phyloP scores from a whole-genome alignment of 1,140 invertebrate species.

The Lutraria rhynchaena region DNA sequence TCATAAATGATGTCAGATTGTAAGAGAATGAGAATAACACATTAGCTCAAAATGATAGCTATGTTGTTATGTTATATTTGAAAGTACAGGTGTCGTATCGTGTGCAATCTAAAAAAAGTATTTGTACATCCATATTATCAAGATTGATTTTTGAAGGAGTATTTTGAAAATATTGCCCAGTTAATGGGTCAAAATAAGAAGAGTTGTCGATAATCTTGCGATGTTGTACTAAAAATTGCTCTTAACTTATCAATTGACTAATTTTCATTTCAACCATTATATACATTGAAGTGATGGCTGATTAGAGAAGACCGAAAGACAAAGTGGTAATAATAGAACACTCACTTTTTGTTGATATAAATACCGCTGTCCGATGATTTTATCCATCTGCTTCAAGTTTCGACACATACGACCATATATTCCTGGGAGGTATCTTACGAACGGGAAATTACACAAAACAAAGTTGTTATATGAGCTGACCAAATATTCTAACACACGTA shows the following conservation, averaged over 20 bases:
- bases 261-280: neutral
- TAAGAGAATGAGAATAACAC: too few species aligned
- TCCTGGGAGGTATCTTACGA: neutral
- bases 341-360: neutral
- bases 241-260: neutral
- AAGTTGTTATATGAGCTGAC: neutral
- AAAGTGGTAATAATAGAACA: neutral
- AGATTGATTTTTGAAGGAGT: too few species aligned
- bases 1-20: too few species aligned
- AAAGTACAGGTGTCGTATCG: too few species aligned
- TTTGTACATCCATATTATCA: too few species aligned
- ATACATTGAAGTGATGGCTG: neutral
- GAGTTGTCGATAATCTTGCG: too few species aligned
- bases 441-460: neutral
- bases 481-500: neutral
- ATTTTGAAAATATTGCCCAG: too few species aligned
- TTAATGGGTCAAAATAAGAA: too few species aligned
- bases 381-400: neutral
- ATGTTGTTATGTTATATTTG: conserved; percentile 1
- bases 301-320: neutral
- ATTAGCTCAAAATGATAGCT: too few species aligned
- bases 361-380: neutral
- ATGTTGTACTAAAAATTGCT: too few species aligned
- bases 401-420: neutral
- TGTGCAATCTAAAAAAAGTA: too few species aligned